Conservation (phyloP, 2,888 invertebrate genomes). For the Chironomus riparius region DNA sequence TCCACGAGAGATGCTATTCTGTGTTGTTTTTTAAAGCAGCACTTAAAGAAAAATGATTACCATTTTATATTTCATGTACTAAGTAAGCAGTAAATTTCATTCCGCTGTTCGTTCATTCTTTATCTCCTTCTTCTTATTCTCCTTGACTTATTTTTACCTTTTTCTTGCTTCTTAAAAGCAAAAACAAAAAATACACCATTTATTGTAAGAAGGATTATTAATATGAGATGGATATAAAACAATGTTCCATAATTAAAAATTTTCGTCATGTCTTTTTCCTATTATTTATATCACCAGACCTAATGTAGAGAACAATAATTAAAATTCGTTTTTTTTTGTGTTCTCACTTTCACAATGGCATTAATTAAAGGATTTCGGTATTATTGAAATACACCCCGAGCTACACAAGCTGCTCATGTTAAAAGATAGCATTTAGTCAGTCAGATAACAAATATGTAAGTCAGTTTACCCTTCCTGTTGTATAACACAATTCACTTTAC, state of each 20-base stretch:
- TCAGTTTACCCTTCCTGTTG: too few species aligned
- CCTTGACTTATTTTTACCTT: background rate
- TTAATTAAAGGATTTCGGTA: too few species aligned
- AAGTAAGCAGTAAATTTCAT: slow-evolving; percentile 26
- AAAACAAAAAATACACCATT: background rate
- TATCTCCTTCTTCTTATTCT: slow-evolving; percentile 1
- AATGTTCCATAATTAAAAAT: slow-evolving; percentile 23
- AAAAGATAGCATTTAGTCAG: background rate
- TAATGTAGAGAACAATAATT: too few species aligned
- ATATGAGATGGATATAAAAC: background rate
- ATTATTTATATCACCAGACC: too few species aligned
- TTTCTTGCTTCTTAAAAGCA: background rate
- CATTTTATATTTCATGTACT: slow-evolving; percentile 22
- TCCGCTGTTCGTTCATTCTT: slow-evolving; percentile 14
- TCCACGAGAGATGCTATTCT: background rate
- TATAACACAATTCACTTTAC: too few species aligned
- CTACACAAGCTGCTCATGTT: background rate
- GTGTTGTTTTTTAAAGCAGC: slow-evolving; percentile 21
- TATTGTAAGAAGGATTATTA: background rate
- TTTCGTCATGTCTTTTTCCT: too few species aligned
- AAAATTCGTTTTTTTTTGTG: too few species aligned
- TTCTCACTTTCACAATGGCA: too few species aligned
- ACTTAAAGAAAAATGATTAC: slow-evolving; percentile 27
- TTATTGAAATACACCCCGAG: too few species aligned
- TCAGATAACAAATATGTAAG: too few species aligned